Conservation (phyloP, 2,797 vertebrate genomes). For the Poeciliopsis turneri region DNA sequence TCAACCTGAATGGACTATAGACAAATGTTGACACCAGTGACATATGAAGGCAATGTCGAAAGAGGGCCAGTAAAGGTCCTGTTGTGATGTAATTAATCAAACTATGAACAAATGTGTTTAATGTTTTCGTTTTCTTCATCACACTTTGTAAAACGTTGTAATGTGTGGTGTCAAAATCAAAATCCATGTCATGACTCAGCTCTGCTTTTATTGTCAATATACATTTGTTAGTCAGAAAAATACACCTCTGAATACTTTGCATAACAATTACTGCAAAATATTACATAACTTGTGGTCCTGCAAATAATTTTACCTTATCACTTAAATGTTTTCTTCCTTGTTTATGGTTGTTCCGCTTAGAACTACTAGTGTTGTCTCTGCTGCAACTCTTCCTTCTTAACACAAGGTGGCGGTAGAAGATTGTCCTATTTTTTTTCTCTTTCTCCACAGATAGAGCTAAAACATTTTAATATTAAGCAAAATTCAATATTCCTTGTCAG, state of each 20-base stretch:
- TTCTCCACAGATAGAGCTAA: not conserved
- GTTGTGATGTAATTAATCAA: not conserved
- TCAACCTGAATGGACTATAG: not conserved
- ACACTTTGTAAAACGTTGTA: not conserved
- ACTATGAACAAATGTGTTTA: not conserved
- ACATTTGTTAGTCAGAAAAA: not conserved
- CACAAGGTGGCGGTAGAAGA: conserved; percentile 53
- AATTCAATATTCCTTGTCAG: too few species aligned
- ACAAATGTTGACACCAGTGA: not conserved
- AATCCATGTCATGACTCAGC: not conserved
- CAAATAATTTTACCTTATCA: conserved; percentile 9
- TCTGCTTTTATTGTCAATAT: not conserved
- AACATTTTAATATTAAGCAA: too few species aligned
- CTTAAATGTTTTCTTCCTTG: not conserved
- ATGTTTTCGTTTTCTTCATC: not conserved
- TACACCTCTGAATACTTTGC: not conserved
- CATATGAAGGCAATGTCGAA: not conserved
- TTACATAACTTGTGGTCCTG: conserved; percentile 1
- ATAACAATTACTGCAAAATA: not conserved
- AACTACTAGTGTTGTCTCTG: too few species aligned
- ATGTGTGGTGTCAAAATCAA: not conserved
- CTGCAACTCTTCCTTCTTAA: not conserved
- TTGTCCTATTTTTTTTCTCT: not conserved
- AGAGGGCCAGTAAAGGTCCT: not conserved
- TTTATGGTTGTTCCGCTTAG: not conserved